Conservation (phyloP, 2,113 vertebrate genomes). For the Caloenas nicobarica region DNA sequence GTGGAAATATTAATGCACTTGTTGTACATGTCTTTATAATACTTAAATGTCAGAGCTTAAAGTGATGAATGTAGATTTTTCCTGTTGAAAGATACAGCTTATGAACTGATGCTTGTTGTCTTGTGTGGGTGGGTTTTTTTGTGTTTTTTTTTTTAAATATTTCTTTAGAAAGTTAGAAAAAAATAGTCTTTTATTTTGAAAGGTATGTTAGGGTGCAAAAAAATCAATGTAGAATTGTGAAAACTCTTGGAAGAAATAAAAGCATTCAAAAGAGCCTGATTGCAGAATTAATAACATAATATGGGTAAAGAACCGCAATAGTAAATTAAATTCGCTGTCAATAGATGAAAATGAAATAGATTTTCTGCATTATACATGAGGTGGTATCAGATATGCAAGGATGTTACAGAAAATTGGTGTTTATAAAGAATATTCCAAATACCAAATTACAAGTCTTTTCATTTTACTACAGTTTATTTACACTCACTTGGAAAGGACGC, state of each 20-base stretch:
- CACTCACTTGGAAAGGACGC: slow-evolving; percentile 64
- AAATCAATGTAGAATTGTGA: slow-evolving; percentile 62
- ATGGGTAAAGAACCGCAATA: slow-evolving; percentile 65
- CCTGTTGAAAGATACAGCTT: neutral
- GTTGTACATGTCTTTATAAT: slow-evolving; percentile 8
- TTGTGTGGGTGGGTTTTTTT: neutral
- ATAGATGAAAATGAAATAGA: slow-evolving; percentile 78
- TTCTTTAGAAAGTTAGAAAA: slow-evolving; percentile 42
- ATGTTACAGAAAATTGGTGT: slow-evolving; percentile 77
- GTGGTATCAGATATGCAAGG: slow-evolving; percentile 74
- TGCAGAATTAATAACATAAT: slow-evolving; percentile 78
- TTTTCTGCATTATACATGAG: slow-evolving; percentile 81
- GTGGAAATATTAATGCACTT: slow-evolving; percentile 41
- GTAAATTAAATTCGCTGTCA: slow-evolving; percentile 79
- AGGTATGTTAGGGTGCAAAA: slow-evolving; percentile 54
- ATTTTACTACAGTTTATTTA: slow-evolving; percentile 76
- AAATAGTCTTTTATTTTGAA: slow-evolving; percentile 46
- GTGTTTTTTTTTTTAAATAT: neutral
- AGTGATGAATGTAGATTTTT: neutral
- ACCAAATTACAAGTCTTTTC: slow-evolving; percentile 76
- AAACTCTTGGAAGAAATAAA: slow-evolving; percentile 67
- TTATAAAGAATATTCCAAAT: slow-evolving; percentile 79
- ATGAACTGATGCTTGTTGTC: neutral
- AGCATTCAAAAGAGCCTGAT: slow-evolving; percentile 75
- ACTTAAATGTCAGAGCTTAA: neutral